phyloP scores from a whole-genome alignment of 2,888 invertebrate genomes.

The Orchestes rusci region DNA sequence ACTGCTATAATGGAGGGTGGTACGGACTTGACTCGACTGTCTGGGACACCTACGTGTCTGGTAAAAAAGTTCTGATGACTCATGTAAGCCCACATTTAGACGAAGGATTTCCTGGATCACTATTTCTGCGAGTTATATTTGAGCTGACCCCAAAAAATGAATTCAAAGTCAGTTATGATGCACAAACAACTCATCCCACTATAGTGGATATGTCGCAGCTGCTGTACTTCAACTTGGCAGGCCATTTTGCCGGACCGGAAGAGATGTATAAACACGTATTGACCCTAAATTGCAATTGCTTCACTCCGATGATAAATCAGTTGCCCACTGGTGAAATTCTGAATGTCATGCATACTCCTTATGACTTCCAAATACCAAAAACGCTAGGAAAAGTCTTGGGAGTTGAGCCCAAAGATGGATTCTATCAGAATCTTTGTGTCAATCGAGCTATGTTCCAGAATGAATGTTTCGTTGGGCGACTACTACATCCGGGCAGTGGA shows the following conservation, averaged over 20 bases:
- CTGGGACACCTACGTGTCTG: conserved; percentile 48
- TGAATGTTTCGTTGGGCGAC: conserved; percentile 57
- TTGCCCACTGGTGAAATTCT: conserved; percentile 67
- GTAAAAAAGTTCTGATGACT: conserved; percentile 59
- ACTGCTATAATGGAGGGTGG: conserved; percentile 73
- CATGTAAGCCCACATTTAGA: conserved; percentile 68
- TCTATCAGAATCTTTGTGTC: conserved; percentile 76
- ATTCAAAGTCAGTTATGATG: conserved; percentile 66
- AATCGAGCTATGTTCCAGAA: conserved; percentile 51
- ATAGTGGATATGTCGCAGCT: conserved; percentile 80
- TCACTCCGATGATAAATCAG: conserved; percentile 58
- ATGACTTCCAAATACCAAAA: conserved; percentile 64
- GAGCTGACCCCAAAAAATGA: conserved; percentile 67
- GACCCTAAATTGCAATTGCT: conserved; percentile 70
- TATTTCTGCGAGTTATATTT: conserved; percentile 63
- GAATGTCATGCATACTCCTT: conserved; percentile 60
- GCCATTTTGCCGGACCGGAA: conserved; percentile 64
- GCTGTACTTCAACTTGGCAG: conserved; percentile 84
- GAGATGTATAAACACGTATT: conserved; percentile 61
- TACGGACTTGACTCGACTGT: conserved; percentile 35
- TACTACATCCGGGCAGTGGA: conserved; percentile 60
- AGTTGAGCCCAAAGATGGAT: conserved; percentile 61
- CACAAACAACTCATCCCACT: conserved; percentile 69
- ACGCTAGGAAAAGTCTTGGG: conserved; percentile 58
- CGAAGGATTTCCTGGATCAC: conserved; percentile 82